Evolutionary conservation across 2,888 invertebrate genomes (phyloP).

Genomic region (Tetramorium bicarinatum): DNA sequence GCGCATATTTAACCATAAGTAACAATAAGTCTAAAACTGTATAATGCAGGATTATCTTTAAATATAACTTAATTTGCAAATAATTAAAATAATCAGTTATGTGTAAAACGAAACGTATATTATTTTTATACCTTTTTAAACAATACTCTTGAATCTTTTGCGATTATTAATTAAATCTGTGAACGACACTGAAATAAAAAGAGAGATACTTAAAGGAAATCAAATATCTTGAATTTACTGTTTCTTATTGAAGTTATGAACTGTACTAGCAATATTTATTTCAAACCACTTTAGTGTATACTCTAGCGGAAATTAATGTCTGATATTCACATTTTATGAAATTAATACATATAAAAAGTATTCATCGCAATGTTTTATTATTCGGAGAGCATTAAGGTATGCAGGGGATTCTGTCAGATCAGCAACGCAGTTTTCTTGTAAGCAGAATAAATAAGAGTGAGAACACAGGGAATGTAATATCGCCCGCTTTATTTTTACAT

Average conservation of each 20-base stretch:
- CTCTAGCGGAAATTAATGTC: background rate
- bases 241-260: background rate
- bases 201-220: background rate
- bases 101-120: background rate
- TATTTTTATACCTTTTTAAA: background rate
- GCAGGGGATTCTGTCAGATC: background rate
- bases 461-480: background rate
- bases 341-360: background rate
- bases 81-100: background rate
- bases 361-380: background rate
- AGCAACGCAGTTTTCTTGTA: background rate
- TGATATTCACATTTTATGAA: background rate
- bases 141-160: background rate
- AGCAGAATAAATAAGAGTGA: constrained; percentile 10
- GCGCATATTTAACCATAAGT: constrained; percentile 41
- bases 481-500: constrained; percentile 16
- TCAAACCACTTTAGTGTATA: background rate
- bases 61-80: background rate
- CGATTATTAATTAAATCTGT: background rate
- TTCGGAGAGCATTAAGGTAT: background rate
- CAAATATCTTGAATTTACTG: background rate
- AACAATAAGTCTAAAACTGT: background rate
- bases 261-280: background rate
- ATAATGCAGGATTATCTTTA: background rate
- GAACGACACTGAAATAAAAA: background rate